Base-by-base conservation (phyloP, 2,888 invertebrate genomes). In the Priocnemis perturbator region DNA sequence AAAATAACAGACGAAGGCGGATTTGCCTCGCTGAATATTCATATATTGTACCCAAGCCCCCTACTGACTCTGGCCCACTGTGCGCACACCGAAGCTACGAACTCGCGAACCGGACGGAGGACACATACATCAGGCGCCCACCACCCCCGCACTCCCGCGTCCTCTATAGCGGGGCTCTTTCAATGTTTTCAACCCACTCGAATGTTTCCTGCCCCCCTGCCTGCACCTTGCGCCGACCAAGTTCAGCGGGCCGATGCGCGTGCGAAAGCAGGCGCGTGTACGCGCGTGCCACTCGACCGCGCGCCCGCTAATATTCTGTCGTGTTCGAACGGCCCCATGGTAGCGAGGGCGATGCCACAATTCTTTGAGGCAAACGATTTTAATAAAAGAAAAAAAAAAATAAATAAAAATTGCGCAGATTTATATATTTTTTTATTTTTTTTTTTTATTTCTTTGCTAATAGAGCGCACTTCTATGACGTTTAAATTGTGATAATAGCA, bases 21-120 rank as follows among this genome's bases (percentile, higher is more conserved):
- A 71, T 78, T 80, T 74, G 81, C 79, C 72, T 76, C 81, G 69
- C 77, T 88, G 88, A 88, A 88, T 88, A 88, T 88, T 88, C 88
- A 88, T 88, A 82, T 87, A 88, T 88, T 88, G 85, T 87, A 88
- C 88, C 88, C 83, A 85, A 83, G 19, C 81, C 83, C 77, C 83
- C 78, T 77, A 79, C 76, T 77, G 78, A 77, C 76, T 37, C 11
- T 68, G 74, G 68, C 70, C 67, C 75, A 69, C 77, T 67, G 64
- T 50, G 23, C 64, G 44, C 64, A 56, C 52, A 62, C 59, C 59
- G 47, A 44, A 62, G 50, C 45, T 23, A 44, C 50, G 50, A 50
- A 17, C 17, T 17, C 4, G 19, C 11, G 11, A 37, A 37, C 64
- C 58, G 53, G 59, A 57, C 58, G 47, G 68, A 45, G 30, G 44